Base-by-base conservation (phyloP, 2,797 vertebrate species). In the Synaphobranchus kaupii region DNA sequence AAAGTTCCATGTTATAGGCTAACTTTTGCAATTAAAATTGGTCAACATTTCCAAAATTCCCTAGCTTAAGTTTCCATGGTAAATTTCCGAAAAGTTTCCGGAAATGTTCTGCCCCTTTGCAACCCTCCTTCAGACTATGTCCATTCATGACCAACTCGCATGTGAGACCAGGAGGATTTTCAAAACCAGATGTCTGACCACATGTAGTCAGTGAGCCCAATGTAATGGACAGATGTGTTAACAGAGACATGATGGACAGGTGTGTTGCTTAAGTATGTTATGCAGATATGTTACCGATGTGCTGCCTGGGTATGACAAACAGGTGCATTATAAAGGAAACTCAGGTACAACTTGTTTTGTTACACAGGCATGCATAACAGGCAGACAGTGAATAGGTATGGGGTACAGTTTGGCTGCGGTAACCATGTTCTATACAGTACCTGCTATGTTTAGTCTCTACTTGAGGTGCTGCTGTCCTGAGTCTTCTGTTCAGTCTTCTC, bases 391-490 rank as follows among this genome's bases (percentile, higher is more conserved):
- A 5, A 50, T 22, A 50, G 44, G 47, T n/a, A n/a, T 50, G 9
- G 28, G 8, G 78, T 50, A n/a, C 47, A 81, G 78, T 25, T 48
- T 1, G 47, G 78, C 78, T 50, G 47, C 22, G 25, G 83, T 39
- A 31, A 48, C 6, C 5, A 28, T 54, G 8, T 20, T 22, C 17
- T 47, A 82, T 44, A 22, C 60, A 28, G 63, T 83, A 63, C 82
- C 54, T 85, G 4, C 71, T 1, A 25, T 90, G 85, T 87, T 90
- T 91, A 0, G 47, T n/a, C 50, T 0, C 83, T 91, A 0, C 87
- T 12, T 0, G 78, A 66, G 13, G 25, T 20, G 31, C 28, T 1
- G 34, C 15, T 68, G 9, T 90, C 83, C 0, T 84, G 87, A 0
- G 85, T 17, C 39, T 87, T 89, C 81, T 52, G 39, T 48, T 86